A percentile compares a stretch with the other conserved stretches of the same genome.
Evolutionary conservation across 2,797 vertebrate species (phyloP).

Genomic region (Paramormyrops hopkinsi): DNA sequence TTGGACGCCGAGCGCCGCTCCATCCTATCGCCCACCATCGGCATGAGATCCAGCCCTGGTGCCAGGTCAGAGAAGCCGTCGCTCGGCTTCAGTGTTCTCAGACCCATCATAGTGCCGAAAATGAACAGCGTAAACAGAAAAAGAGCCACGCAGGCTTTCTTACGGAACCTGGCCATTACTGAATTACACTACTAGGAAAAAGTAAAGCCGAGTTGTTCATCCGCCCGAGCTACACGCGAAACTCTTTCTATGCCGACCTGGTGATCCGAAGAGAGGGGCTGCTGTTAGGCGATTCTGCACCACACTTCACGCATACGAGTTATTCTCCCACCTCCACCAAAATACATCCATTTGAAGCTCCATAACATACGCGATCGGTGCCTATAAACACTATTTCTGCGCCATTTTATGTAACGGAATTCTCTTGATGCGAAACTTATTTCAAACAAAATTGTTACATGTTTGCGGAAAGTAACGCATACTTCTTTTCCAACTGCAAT

Average conservation of each 20-base stretch:
- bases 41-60: constrained; percentile 64
- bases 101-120: constrained; percentile 81
- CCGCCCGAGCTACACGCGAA: not conserved
- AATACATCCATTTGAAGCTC: not conserved
- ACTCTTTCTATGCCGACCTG: not conserved
- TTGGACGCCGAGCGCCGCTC: constrained; percentile 58
- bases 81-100: constrained; percentile 73
- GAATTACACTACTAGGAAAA: not conserved
- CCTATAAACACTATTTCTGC: constrained; percentile 27
- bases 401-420: constrained; percentile 24
- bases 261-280: not conserved
- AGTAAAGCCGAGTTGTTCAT: not conserved
- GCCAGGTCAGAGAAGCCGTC: constrained; percentile 72
- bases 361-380: not conserved
- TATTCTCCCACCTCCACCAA: not conserved
- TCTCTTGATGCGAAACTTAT: not conserved
- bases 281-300: not conserved
- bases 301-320: not conserved
- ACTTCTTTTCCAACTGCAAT: constrained; percentile 11
- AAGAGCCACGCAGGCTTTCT: constrained; percentile 73
- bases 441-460: constrained; percentile 37
- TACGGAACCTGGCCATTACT: constrained; percentile 73
- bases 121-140: constrained; percentile 78
- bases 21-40: constrained; percentile 55
- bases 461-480: constrained; percentile 25